Evolutionary conservation across 2,888 invertebrate genomes (phyloP), one percentile per base, ranked within the genome.

Genomic region (Halictus quadricinctus): DNA sequence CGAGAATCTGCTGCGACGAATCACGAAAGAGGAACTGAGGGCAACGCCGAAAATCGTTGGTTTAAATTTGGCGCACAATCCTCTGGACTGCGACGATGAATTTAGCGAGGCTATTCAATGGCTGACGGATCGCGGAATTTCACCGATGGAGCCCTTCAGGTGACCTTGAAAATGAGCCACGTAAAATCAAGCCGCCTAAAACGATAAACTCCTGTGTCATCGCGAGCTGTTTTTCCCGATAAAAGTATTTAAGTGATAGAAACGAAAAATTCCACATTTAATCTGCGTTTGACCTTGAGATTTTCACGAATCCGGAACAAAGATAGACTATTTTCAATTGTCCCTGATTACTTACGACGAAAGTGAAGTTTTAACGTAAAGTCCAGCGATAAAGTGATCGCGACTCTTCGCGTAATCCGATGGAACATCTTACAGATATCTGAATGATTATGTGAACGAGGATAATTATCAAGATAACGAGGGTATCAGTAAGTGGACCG

Each of bases 41-140:
- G 95, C 96, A 66, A 95, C 95, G 78, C 96, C 96, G 43, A 95
- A 96, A 90, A 92, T 97, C 46, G 95, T 95, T 75, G 95, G 96
- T 66, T 94, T 97, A 6, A 96, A 97, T 91, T 95, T 97, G 60
- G 95, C 96, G 83, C 95, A 96, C 88, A 97, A 97, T 94, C 96
- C 96, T 2, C 94, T 98, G 60, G 95, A 96, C 70, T 97, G 97
- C 93, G 96, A 96, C 88, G 95, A 95, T 48, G 96, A 96, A 74
- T 96, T 97, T 91, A 96, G 96, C 88, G 95, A 96, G 79, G 96
- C 97, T 60, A 96, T 97, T 92, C 95, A 95, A 75, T 97, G 96
- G 96, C 94, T 97, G 80, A 96, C 95, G 87, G 95, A 95, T 60
- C 95, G 95, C 78, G 95, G 96, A 87, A 96, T 97, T 0, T 95